These are phyloP conservation scores for Troides oblongomaculatus DNA, from an alignment of 2,888 invertebrate species.

Conservation along the genomic window DNA sequence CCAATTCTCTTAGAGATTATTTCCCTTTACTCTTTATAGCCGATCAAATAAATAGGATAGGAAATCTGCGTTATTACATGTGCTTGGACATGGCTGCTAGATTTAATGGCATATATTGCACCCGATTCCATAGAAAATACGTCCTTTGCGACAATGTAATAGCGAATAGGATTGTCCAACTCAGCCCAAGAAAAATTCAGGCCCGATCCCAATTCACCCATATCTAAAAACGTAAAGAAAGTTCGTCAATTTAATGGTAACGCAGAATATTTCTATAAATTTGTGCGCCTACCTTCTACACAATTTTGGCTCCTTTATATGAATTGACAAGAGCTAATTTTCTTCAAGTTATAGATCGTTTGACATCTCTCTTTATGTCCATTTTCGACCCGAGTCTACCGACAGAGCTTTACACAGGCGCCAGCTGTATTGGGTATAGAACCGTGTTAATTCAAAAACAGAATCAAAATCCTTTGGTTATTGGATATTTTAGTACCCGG, in stretches of 20 bases:
- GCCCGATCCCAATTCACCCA: not conserved
- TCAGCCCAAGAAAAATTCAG: not conserved
- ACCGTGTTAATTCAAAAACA: slow-evolving; percentile 32
- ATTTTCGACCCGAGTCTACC: slow-evolving; percentile 33
- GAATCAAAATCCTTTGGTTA: slow-evolving; percentile 20
- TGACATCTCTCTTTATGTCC: slow-evolving; percentile 31
- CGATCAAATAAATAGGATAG: not conserved
- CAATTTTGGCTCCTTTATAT: slow-evolving; percentile 30
- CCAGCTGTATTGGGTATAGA: slow-evolving; percentile 33
- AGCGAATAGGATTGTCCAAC: not conserved
- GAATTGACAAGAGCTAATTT: slow-evolving; percentile 33
- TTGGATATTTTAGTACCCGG: slow-evolving; percentile 31
- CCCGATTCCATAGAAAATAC: not conserved
- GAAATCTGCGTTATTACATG: not conserved
- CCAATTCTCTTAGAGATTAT: not conserved
- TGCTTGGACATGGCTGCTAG: not conserved
- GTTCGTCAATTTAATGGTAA: not conserved
- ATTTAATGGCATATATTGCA: not conserved
- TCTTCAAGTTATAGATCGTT: slow-evolving; percentile 21
- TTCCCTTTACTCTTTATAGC: not conserved
- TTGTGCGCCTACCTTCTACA: not conserved
- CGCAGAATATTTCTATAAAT: not conserved
- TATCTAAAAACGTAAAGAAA: not conserved
- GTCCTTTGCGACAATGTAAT: not conserved
- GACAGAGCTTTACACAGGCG: slow-evolving; percentile 35